A percentile compares a stretch with the other conserved stretches of the same genome.
phyloP scores from a whole-genome alignment of 2,113 vertebrate genomes.

The Zapus hudsonius region DNA sequence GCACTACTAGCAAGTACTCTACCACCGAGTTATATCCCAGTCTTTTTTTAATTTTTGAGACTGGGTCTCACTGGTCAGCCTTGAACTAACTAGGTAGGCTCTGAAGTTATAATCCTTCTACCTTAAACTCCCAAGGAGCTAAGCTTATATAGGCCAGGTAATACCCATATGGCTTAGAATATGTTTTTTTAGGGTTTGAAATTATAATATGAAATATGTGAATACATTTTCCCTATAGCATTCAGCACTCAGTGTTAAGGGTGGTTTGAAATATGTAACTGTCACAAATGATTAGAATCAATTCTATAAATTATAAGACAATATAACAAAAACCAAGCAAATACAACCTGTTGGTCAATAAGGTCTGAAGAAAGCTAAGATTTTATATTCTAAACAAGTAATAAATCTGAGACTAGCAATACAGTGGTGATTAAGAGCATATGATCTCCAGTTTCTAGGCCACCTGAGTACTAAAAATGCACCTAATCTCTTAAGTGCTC shows the following conservation, averaged over 20 bases:
- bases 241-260: neutral
- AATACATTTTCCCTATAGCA: neutral
- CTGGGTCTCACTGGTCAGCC: too few relatives aligned
- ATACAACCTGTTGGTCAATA: neutral
- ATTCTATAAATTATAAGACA: neutral
- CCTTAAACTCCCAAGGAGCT: neutral
- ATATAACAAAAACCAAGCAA: constrained; percentile 52
- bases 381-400: constrained; percentile 27
- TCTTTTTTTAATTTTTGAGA: too few relatives aligned
- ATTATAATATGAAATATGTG: neutral
- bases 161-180: neutral
- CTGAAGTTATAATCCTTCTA: too few relatives aligned
- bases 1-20: too few relatives aligned
- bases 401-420: constrained; percentile 17
- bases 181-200: neutral
- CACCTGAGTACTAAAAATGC: neutral
- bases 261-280: neutral
- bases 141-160: neutral
- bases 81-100: too few relatives aligned
- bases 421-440: neutral
- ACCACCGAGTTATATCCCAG: too few relatives aligned
- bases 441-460: neutral
- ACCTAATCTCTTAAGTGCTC: neutral
- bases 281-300: neutral
- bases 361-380: neutral